Evolutionary conservation across 2,888 invertebrate species (phyloP), one percentile per base, ranked within the genome.

Genomic region (Ormia ochracea): DNA sequence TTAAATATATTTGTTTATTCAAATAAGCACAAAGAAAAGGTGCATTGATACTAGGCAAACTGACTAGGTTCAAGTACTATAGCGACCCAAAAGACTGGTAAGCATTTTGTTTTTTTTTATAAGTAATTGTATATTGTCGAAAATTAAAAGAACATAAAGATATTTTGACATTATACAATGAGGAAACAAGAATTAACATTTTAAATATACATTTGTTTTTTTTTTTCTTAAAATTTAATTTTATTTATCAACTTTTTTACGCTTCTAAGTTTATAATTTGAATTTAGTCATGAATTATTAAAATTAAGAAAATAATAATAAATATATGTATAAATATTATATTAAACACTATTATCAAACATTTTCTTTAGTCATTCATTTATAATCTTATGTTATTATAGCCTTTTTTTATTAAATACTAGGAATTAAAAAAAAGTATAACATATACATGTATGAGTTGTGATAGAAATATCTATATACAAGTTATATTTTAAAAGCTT

Each of bases 271-370:
- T 14, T 63, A 56, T 80, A 80, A 72, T 50, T 63, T 45, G 58
- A 54, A 23, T 68, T 66, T 45, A 7, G 45, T 45, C 38, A 52
- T 61, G 41, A 65, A 66, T 36, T 66, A 72, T 66, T 72, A 59
- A 76, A 59, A 65, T 54, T 5, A 52, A 41, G 12, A 77, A 58
- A 56, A 63, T 50, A 54, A 63, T 69, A 21, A 63, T 50, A 65
- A 66, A 75, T 41, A 76, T 48, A 23, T 33, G 52, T 19, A 72
- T 72, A 76, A 75, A 79, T 79, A 70, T 80, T 72, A 72, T 54
- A 75, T 66, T 58, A 61, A 74, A 76, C 54, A 68, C 72, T 63
- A 68, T 41, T 48, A 68, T 63, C 14, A 76, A 43, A 65, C 26
- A 66, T 33, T 48, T 59, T 50, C n/a, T 70, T 31, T 23, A 50